Evolutionary conservation across 2,888 invertebrate species (phyloP).

Genomic region (Rhagonycha lutea): DNA sequence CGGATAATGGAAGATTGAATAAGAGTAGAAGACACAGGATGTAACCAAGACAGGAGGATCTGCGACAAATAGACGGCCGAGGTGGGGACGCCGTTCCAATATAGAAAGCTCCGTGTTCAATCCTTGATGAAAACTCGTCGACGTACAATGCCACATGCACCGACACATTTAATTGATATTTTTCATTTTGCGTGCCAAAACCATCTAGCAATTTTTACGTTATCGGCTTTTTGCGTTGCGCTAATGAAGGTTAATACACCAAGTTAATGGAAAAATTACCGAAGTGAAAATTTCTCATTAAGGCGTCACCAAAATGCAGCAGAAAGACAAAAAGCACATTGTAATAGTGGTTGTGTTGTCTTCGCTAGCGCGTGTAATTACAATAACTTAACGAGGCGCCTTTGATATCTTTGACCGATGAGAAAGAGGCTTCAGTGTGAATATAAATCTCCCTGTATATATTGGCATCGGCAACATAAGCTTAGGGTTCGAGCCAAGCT

Average conservation of each 20-base stretch:
- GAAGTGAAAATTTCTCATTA: slow-evolving; percentile 48
- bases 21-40: slow-evolving; percentile 46
- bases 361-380: slow-evolving; percentile 34
- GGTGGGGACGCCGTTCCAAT: slow-evolving; percentile 35
- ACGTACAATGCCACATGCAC: slow-evolving; percentile 29
- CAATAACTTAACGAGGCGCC: slow-evolving; percentile 37
- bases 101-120: slow-evolving; percentile 33
- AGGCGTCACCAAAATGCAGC: slow-evolving; percentile 28
- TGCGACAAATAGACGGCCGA: slow-evolving; percentile 44
- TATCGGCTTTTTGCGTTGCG: slow-evolving; percentile 26
- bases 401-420: slow-evolving; percentile 39
- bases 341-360: slow-evolving; percentile 19
- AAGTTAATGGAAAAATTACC: slow-evolving; percentile 48
- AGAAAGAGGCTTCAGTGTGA: slow-evolving; percentile 32
- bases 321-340: slow-evolving; percentile 15
- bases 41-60: slow-evolving; percentile 42
- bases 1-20: slow-evolving; percentile 52
- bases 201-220: slow-evolving; percentile 12
- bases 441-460: slow-evolving; percentile 37
- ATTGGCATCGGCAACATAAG: slow-evolving; percentile 39
- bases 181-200: slow-evolving; percentile 25
- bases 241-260: slow-evolving; percentile 41
- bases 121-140: slow-evolving; percentile 37
- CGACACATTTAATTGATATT: slow-evolving; percentile 37
- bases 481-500: slow-evolving; percentile 39